phyloP scores from a whole-genome alignment of 2,113 vertebrate species.

The Actenoides lindsayi region DNA sequence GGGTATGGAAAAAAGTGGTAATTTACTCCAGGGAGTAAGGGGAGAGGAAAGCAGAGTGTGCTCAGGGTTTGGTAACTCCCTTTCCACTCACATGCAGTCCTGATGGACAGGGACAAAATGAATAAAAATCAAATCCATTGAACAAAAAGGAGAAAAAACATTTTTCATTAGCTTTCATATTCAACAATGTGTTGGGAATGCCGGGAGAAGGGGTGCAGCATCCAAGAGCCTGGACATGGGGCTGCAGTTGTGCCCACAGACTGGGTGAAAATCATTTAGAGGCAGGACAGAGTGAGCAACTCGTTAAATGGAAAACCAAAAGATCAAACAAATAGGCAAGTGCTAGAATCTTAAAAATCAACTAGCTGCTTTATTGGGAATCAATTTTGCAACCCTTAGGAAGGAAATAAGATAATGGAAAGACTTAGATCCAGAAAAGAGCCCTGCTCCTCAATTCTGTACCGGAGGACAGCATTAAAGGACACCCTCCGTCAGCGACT shows the following conservation, averaged over 20 bases:
- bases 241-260: background rate
- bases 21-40: background rate
- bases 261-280: background rate
- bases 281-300: background rate
- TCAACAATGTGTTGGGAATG: background rate
- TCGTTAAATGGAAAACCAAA: background rate
- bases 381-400: conserved; percentile 52
- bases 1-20: background rate
- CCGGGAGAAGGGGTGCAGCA: background rate
- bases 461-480: background rate
- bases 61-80: background rate
- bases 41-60: fast-evolving
- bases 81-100: background rate
- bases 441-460: conserved; percentile 5
- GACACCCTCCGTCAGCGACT: background rate
- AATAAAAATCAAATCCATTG: background rate
- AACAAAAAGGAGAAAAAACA: background rate
- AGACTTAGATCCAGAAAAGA: background rate
- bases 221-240: fast-evolving
- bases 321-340: conserved; percentile 34
- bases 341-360: conserved; percentile 47
- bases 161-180: background rate
- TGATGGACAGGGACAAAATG: background rate
- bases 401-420: conserved; percentile 37
- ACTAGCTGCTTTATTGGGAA: conserved; percentile 53